Percentiles rank a stretch among this genome's conserved stretches.
These are phyloP conservation scores for Hypercompe scribonia DNA, from an alignment of 2,888 invertebrate species.

Conservation along the genomic window DNA sequence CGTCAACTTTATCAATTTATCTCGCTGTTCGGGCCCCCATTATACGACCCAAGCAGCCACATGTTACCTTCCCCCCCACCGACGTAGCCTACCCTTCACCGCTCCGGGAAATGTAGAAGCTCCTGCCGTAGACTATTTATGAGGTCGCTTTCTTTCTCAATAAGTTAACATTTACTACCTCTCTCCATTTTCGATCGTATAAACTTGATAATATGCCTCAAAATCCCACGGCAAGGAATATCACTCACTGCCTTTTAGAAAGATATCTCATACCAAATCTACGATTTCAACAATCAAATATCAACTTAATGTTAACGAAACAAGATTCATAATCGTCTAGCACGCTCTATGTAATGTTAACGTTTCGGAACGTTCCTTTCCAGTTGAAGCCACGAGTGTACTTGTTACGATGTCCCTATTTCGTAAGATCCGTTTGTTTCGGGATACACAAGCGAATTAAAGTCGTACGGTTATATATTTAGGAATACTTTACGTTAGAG, in stretches of 20 bases:
- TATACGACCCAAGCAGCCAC: slow-evolving; percentile 52
- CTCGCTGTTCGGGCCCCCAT: slow-evolving; percentile 52
- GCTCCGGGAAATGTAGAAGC: slow-evolving; percentile 63
- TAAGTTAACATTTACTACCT: slow-evolving; percentile 59
- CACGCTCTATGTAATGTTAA: slow-evolving; percentile 52
- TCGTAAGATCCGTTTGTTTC: slow-evolving; percentile 45
- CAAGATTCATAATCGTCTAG: slow-evolving; percentile 66
- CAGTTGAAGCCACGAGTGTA: slow-evolving; percentile 61
- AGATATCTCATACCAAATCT: slow-evolving; percentile 26
- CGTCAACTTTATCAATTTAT: slow-evolving; percentile 67
- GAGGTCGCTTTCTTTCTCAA: slow-evolving; percentile 59
- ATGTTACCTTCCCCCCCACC: slow-evolving; percentile 48
- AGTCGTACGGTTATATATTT: slow-evolving; percentile 54
- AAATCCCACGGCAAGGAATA: slow-evolving; percentile 43
- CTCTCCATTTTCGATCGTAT: slow-evolving; percentile 50
- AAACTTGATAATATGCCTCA: slow-evolving; percentile 47
- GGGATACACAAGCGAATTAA: slow-evolving; percentile 51
- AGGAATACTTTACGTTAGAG: slow-evolving; percentile 53
- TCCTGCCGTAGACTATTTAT: slow-evolving; percentile 62
- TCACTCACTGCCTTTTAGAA: slow-evolving; percentile 50
- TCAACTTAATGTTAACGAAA: slow-evolving; percentile 53
- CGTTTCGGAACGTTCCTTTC: slow-evolving; percentile 55
- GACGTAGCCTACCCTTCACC: slow-evolving; percentile 23
- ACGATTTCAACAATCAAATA: slow-evolving; percentile 56
- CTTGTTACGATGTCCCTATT: slow-evolving; percentile 57